Evolutionary conservation across 2,888 invertebrate species (phyloP).

Genomic region (Tanypteryx hageni): DNA sequence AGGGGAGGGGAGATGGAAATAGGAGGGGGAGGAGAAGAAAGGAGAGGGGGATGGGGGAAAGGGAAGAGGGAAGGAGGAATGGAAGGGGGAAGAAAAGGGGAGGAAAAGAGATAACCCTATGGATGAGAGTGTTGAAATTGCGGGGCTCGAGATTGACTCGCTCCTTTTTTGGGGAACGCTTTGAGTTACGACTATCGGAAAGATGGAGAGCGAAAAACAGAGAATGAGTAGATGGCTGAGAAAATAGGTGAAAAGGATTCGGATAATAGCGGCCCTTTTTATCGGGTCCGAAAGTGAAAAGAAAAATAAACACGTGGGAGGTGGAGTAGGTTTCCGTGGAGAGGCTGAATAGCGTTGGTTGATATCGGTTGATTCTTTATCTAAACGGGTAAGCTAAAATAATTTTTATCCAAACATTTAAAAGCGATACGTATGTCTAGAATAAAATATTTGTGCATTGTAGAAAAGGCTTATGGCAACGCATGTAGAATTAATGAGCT

Average conservation of each 20-base stretch:
- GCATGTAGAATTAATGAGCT: too few relatives aligned
- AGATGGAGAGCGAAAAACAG: neutral
- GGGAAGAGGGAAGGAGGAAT: neutral
- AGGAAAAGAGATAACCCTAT: neutral
- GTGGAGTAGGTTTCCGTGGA: too few relatives aligned
- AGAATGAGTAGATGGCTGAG: neutral
- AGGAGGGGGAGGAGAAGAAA: neutral
- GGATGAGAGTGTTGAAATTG: conserved; percentile 20
- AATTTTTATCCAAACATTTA: too few relatives aligned
- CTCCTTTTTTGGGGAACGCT: neutral
- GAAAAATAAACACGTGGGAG: neutral
- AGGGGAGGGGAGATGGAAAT: neutral
- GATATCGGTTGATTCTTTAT: too few relatives aligned
- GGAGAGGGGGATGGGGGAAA: neutral
- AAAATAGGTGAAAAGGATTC: conserved; percentile 13
- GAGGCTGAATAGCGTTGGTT: too few relatives aligned
- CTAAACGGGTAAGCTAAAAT: too few relatives aligned
- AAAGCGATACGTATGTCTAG: too few relatives aligned
- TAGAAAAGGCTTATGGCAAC: too few relatives aligned
- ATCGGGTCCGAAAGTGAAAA: neutral
- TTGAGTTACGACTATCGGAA: neutral
- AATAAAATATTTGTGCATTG: too few relatives aligned
- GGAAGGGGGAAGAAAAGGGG: neutral
- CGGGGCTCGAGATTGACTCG: neutral
- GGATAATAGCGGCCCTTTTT: neutral